Conservation (phyloP, 2,113 vertebrate genomes). For the Canis aureus region DNA sequence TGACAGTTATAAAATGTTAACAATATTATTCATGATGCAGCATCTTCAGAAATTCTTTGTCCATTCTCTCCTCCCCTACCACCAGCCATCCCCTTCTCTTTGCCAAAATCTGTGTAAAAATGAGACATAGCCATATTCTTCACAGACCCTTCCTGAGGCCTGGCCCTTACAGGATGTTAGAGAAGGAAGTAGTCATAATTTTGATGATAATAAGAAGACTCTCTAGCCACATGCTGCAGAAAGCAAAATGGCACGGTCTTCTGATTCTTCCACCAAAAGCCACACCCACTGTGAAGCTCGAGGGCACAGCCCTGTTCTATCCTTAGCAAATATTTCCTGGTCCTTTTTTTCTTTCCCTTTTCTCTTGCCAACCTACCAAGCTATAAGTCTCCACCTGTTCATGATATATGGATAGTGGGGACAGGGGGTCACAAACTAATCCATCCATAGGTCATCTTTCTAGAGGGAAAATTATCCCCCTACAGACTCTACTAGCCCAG, state of each 20-base stretch:
- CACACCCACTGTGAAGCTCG: background rate
- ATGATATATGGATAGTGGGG: background rate
- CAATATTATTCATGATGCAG: conserved; percentile 59
- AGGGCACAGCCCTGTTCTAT: background rate
- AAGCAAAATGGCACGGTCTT: background rate
- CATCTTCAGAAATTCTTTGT: conserved; percentile 72
- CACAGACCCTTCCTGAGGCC: background rate
- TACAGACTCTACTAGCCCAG: background rate
- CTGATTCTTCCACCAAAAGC: background rate
- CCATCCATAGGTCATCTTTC: background rate
- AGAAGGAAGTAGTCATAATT: background rate
- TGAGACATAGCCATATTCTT: background rate
- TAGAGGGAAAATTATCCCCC: background rate
- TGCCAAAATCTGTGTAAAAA: background rate
- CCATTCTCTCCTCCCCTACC: background rate
- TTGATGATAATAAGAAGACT: background rate
- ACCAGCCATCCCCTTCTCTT: conserved; percentile 23
- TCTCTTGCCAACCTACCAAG: background rate
- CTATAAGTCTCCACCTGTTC: background rate
- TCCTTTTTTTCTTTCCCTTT: background rate
- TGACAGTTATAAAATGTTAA: conserved; percentile 80
- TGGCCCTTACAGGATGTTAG: background rate
- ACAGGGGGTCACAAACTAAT: background rate
- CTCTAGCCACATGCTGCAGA: background rate
- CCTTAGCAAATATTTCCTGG: background rate